A percentile compares a stretch with the other conserved stretches of the same genome.
Evolutionary conservation across 2,113 vertebrate genomes (phyloP).

Genomic region (Okapia johnstoni): DNA sequence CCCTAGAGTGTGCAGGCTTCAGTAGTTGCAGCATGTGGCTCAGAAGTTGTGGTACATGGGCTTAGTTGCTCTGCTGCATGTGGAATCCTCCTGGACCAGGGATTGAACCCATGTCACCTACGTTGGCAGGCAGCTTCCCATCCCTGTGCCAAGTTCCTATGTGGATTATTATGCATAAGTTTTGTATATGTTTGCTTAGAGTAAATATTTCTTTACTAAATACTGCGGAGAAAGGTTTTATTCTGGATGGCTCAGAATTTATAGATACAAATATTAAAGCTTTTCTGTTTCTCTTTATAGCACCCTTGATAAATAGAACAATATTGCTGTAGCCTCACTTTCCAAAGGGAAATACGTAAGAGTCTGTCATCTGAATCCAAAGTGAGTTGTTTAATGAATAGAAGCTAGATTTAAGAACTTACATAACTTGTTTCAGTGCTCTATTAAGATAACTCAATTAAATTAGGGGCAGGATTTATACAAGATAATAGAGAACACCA

Average conservation of each 20-base stretch:
- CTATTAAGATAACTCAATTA: background rate
- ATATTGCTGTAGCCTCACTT: background rate
- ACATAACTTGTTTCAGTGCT: background rate
- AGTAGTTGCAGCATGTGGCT: background rate
- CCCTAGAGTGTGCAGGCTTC: background rate
- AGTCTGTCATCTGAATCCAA: slow-evolving; percentile 15
- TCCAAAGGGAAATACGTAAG: background rate
- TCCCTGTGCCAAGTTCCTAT: background rate
- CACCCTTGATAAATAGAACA: background rate
- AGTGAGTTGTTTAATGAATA: slow-evolving; percentile 3
- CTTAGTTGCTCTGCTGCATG: background rate
- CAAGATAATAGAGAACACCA: background rate
- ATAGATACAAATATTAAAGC: background rate
- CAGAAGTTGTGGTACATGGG: background rate
- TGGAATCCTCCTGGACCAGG: background rate
- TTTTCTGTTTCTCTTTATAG: slow-evolving; percentile 7
- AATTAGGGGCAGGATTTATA: background rate
- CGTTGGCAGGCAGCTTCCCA: background rate
- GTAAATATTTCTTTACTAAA: background rate
- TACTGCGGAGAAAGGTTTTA: background rate
- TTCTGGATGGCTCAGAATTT: slow-evolving; percentile 8
- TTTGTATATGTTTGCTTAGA: slow-evolving; percentile 15
- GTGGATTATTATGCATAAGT: background rate
- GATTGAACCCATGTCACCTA: background rate
- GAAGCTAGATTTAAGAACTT: background rate